A percentile compares a stretch with the other conserved stretches of the same genome.
These are phyloP conservation scores for Cantharis rufa DNA, from an alignment of 2,888 invertebrate genomes.

Conservation along the genomic window DNA sequence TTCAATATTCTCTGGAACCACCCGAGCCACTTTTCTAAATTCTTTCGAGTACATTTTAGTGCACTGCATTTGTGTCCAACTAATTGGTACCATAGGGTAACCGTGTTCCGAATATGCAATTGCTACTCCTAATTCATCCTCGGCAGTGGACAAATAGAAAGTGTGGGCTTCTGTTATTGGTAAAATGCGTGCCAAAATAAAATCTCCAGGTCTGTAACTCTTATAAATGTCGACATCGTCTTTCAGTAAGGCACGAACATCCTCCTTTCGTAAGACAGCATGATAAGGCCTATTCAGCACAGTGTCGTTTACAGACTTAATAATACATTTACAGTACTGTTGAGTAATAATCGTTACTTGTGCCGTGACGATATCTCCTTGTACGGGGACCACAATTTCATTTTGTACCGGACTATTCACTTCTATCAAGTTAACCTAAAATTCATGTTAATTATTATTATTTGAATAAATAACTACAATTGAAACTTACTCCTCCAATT, in stretches of 20 bases:
- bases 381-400: constrained; percentile 78
- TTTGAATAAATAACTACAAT: not conserved
- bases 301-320: constrained; percentile 82
- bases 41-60: constrained; percentile 85
- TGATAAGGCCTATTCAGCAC: constrained; percentile 78
- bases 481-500: constrained; percentile 54
- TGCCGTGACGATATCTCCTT: constrained; percentile 88
- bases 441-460: constrained; percentile 3
- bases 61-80: constrained; percentile 97
- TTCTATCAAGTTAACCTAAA: constrained; percentile 64
- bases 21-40: constrained; percentile 90
- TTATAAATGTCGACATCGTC: constrained; percentile 92
- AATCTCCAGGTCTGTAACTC: constrained; percentile 89
- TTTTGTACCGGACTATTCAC: constrained; percentile 76
- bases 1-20: constrained; percentile 72
- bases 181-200: constrained; percentile 88
- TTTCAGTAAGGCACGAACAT: constrained; percentile 86
- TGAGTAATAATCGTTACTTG: constrained; percentile 84
- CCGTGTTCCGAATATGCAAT: constrained; percentile 81
- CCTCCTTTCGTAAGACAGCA: constrained; percentile 85
- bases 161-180: constrained; percentile 91
- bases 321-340: constrained; percentile 81
- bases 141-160: constrained; percentile 89
- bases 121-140: constrained; percentile 94
- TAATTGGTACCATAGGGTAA: constrained; percentile 86